These are phyloP conservation scores for Sigmodon hispidus DNA, from an alignment of 2,113 vertebrate species.

Conservation along the genomic window DNA sequence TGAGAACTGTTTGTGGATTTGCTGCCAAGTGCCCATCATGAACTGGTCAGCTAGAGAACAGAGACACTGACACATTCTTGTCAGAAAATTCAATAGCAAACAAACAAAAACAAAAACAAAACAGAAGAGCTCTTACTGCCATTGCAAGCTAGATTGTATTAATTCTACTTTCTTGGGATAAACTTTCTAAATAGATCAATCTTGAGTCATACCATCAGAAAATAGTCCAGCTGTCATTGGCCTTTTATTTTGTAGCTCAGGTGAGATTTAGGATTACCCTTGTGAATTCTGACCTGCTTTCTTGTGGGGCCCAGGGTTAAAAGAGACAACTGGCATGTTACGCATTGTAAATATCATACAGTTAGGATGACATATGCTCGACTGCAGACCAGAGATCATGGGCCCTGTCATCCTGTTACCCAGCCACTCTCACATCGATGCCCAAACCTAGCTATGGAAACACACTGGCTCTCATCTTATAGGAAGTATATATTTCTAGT, in stretches of 20 bases:
- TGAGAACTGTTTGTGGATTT: background rate
- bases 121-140: no score
- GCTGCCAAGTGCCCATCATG: background rate
- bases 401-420: background rate
- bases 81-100: background rate
- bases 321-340: background rate
- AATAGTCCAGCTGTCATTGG: background rate
- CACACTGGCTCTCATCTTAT: background rate
- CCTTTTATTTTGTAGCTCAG: background rate
- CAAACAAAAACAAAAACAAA: background rate
- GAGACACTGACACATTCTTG: background rate
- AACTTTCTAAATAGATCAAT: background rate
- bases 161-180: background rate
- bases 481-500: background rate
- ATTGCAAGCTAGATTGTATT: background rate
- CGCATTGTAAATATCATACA: background rate
- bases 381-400: background rate
- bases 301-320: background rate
- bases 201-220: accelerated
- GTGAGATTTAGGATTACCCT: background rate
- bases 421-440: background rate
- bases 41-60: background rate
- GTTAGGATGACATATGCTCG: background rate
- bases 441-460: background rate
- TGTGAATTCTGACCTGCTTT: background rate